Conservation (phyloP, 2,113 vertebrate genomes). For the Ailurus styani region DNA sequence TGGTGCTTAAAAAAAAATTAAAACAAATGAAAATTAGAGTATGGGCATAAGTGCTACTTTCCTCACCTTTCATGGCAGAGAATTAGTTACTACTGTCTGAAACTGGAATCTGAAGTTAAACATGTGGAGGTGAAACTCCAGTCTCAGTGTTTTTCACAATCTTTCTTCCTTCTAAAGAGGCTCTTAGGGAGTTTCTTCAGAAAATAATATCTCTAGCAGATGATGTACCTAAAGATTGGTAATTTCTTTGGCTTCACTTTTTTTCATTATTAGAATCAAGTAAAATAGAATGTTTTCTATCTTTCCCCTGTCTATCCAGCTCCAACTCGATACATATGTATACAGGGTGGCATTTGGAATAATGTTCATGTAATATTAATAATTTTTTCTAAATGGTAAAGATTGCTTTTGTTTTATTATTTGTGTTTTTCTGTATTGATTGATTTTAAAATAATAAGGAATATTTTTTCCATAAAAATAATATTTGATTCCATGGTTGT, state of each 20-base stretch:
- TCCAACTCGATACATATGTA: neutral
- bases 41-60: neutral
- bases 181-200: neutral
- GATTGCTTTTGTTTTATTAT: neutral
- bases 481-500: neutral
- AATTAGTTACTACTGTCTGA: neutral
- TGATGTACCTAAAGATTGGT: neutral
- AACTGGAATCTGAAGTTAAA: neutral
- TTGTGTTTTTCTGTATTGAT: neutral
- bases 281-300: neutral
- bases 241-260: neutral
- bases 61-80: neutral
- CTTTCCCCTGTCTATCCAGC: neutral
- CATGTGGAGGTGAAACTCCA: neutral
- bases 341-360: neutral
- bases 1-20: neutral
- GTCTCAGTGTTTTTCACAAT: neutral
- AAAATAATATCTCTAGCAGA: neutral
- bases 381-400: neutral
- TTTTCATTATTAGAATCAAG: neutral
- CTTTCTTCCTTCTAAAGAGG: neutral
- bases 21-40: neutral
- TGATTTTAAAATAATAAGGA: constrained; percentile 5
- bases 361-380: neutral
- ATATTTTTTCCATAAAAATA: neutral